Conservation (phyloP, 2,888 invertebrate species). For the Agrilus mali region DNA sequence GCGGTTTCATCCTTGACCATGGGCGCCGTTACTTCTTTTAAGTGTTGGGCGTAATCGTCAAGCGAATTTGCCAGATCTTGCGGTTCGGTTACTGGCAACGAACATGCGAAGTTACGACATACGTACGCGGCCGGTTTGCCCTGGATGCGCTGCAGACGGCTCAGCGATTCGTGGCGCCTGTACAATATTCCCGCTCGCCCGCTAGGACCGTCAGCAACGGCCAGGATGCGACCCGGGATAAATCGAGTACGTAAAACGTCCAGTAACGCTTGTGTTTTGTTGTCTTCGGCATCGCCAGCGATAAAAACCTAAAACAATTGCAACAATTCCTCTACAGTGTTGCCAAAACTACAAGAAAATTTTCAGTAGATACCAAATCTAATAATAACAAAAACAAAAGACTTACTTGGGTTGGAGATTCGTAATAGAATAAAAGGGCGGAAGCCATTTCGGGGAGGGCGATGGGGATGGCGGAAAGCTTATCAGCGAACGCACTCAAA, state of each 20-base stretch:
- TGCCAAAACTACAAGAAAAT: not conserved
- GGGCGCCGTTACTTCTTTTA: too few relatives aligned
- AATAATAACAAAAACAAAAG: constrained; percentile 3
- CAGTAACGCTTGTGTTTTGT: constrained; percentile 53
- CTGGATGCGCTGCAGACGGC: constrained; percentile 38
- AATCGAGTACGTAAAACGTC: constrained; percentile 50
- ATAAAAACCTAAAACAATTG: constrained; percentile 45
- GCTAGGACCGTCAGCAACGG: constrained; percentile 48
- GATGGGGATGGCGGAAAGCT: constrained; percentile 50
- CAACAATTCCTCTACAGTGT: not conserved
- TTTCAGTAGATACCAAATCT: not conserved
- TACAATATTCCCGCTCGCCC: constrained; percentile 27
- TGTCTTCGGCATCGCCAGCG: constrained; percentile 48
- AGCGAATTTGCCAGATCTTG: constrained; percentile 48
- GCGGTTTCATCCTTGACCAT: too few relatives aligned
- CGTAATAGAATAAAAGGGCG: constrained; percentile 54
- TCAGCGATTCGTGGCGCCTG: constrained; percentile 29
- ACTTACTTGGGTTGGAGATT: constrained; percentile 60
- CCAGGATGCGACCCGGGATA: constrained; percentile 56
- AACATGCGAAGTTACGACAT: constrained; percentile 65
- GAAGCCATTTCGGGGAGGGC: constrained; percentile 67
- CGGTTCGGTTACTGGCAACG: constrained; percentile 58
- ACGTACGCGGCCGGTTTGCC: constrained; percentile 63
- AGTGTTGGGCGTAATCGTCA: constrained; percentile 1
- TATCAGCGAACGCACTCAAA: constrained; percentile 46